Evolutionary conservation across 92 coral and sea anemone species (phyloP).

Genomic region (Nematostella vectensis): DNA sequence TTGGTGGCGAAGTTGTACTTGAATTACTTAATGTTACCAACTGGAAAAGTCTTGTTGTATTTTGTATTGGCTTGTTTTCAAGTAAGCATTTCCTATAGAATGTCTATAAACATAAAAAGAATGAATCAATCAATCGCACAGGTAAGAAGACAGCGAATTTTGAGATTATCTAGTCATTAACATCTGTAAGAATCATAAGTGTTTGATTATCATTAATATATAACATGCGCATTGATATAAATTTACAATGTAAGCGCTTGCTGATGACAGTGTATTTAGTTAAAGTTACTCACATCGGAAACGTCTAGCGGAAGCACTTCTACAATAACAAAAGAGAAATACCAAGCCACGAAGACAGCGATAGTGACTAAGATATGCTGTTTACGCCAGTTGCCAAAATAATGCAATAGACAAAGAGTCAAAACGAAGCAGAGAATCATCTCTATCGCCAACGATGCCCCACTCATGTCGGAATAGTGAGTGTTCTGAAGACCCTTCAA

Average conservation of each 20-base stretch:
- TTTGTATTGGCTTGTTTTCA: background rate
- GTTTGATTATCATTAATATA: no score
- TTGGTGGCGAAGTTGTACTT: constrained; percentile 1
- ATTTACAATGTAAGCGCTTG: no score
- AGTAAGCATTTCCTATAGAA: constrained; percentile 73
- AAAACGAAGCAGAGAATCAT: constrained; percentile 77
- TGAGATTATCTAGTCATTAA: no score
- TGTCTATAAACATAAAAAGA: constrained; percentile 45
- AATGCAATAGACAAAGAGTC: constrained; percentile 86
- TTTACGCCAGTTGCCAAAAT: constrained; percentile 96
- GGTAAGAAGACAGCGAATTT: no score
- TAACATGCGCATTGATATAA: no score
- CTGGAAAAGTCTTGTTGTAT: background rate
- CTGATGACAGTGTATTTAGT: no score
- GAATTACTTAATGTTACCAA: constrained; percentile 8
- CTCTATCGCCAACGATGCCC: constrained; percentile 88
- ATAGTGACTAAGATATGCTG: constrained; percentile 88
- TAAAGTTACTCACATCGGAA: constrained; percentile 92
- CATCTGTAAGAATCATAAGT: no score
- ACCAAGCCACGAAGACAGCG: constrained; percentile 99
- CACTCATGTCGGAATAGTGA: constrained; percentile 60
- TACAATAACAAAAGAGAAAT: constrained; percentile 86
- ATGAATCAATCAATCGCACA: no score
- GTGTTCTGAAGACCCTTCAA: background rate
- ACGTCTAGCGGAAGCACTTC: constrained; percentile 96